phyloP scores from a whole-genome alignment of 2,888 invertebrate genomes.

The Carpatolechia fugitivella region DNA sequence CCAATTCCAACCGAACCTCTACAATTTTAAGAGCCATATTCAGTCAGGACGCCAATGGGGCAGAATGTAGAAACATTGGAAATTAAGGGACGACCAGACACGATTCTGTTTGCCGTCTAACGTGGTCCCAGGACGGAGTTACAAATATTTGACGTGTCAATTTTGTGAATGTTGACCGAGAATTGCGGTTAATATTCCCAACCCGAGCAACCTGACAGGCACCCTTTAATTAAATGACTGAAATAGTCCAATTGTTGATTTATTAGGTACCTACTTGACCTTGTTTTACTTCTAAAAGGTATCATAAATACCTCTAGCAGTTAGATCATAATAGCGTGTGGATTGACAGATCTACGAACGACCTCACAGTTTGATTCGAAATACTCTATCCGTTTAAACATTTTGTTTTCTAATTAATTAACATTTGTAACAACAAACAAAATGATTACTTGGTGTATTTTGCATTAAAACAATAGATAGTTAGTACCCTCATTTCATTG shows the following conservation, averaged over 20 bases:
- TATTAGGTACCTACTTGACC: conserved; percentile 35
- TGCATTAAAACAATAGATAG: not conserved
- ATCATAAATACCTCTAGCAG: too few species aligned
- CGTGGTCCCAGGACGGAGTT: conserved; percentile 78
- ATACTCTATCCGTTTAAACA: too few species aligned
- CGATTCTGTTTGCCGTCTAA: conserved; percentile 78
- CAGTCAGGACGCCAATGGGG: conserved; percentile 26
- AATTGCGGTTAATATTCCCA: conserved; percentile 78
- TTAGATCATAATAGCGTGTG: too few species aligned
- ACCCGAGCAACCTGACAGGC: conserved; percentile 64
- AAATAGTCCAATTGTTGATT: conserved; percentile 69
- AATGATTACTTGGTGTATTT: too few species aligned
- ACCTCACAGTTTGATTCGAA: too few species aligned
- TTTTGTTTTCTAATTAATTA: too few species aligned
- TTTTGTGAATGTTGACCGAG: conserved; percentile 79
- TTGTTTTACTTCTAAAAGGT: too few species aligned
- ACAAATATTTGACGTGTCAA: conserved; percentile 81
- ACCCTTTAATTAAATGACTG: conserved; percentile 74
- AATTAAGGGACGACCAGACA: conserved; percentile 79
- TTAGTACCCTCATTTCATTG: not conserved
- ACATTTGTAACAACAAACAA: too few species aligned
- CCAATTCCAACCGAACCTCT: conserved; percentile 48
- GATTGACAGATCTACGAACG: too few species aligned
- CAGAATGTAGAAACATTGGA: conserved; percentile 70
- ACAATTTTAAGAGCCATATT: conserved; percentile 44